Evolutionary conservation across 2,888 invertebrate species (phyloP).

Genomic region (Linnaemya tessellans): DNA sequence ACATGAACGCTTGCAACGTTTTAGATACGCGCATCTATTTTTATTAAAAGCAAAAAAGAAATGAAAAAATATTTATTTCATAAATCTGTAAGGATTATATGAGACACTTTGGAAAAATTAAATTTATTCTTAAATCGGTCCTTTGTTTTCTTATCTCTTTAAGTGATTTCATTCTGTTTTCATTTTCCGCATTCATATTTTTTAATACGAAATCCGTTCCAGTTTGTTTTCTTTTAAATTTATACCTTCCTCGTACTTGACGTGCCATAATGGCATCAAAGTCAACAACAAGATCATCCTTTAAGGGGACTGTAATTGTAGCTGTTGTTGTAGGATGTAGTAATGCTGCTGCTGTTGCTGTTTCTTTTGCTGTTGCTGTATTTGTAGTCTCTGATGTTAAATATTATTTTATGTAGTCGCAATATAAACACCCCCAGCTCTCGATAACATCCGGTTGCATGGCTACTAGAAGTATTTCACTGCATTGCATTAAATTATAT

Average conservation of each 20-base stretch:
- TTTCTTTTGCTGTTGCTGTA: conserved; percentile 9
- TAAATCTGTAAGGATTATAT: conserved; percentile 47
- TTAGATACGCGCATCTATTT: background rate
- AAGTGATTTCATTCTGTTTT: conserved; percentile 19
- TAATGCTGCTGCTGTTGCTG: background rate
- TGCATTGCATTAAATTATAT: conserved; percentile 33
- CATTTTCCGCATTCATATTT: conserved; percentile 13
- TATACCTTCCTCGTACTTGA: conserved; percentile 17
- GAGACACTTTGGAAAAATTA: conserved; percentile 27
- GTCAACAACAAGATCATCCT: conserved; percentile 54
- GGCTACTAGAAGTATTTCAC: conserved; percentile 24
- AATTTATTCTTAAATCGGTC: conserved; percentile 41
- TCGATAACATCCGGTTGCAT: conserved; percentile 63
- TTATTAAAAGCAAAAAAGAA: conserved; percentile 5
- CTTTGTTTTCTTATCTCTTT: background rate
- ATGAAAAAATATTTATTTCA: conserved; percentile 6
- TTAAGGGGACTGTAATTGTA: conserved; percentile 1
- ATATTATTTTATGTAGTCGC: conserved; percentile 13
- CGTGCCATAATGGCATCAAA: conserved; percentile 41
- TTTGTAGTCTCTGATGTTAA: background rate
- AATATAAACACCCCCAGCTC: conserved; percentile 49
- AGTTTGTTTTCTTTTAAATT: conserved; percentile 34
- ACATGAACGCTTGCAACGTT: background rate
- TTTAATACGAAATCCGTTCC: conserved; percentile 24
- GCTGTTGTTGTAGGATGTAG: background rate